Percentiles rank a stretch among this genome's conserved stretches.
Evolutionary conservation across 2,113 vertebrate genomes (phyloP).

Genomic region (Zapus hudsonius): DNA sequence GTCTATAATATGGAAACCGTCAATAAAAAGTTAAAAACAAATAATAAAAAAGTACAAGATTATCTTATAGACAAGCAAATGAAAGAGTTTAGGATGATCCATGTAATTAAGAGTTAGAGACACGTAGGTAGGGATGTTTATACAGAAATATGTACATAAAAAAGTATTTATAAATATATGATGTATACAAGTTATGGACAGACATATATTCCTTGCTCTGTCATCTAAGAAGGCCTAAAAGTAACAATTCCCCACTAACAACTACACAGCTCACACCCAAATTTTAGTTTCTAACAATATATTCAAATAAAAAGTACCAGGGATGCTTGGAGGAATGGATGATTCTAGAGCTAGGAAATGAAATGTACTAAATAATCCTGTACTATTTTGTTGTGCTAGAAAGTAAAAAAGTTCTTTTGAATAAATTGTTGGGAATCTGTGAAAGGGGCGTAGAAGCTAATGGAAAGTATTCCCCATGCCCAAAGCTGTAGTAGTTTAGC

Average conservation of each 20-base stretch:
- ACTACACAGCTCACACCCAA: neutral
- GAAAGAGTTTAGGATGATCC: neutral
- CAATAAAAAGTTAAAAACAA: too few relatives aligned
- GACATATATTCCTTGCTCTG: neutral
- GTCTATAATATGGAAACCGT: too few relatives aligned
- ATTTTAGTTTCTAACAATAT: neutral
- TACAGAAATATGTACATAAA: neutral
- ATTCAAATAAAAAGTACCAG: neutral
- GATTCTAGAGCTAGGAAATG: neutral
- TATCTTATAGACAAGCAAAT: neutral
- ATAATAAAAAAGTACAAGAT: too few relatives aligned
- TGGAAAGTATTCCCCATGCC: neutral
- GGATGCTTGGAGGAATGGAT: neutral
- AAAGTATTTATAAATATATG: neutral
- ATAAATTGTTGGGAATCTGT: neutral
- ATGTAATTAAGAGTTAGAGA: neutral
- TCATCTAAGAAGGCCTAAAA: neutral
- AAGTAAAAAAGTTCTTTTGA: neutral
- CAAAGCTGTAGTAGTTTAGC: neutral
- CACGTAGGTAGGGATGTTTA: too few relatives aligned
- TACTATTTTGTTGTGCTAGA: neutral
- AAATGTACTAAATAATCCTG: neutral
- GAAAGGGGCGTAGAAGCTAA: neutral
- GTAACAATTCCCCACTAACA: neutral
- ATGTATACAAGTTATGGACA: neutral